Conservation (phyloP, 2,888 invertebrate species). For the Ophion ventricosus region DNA sequence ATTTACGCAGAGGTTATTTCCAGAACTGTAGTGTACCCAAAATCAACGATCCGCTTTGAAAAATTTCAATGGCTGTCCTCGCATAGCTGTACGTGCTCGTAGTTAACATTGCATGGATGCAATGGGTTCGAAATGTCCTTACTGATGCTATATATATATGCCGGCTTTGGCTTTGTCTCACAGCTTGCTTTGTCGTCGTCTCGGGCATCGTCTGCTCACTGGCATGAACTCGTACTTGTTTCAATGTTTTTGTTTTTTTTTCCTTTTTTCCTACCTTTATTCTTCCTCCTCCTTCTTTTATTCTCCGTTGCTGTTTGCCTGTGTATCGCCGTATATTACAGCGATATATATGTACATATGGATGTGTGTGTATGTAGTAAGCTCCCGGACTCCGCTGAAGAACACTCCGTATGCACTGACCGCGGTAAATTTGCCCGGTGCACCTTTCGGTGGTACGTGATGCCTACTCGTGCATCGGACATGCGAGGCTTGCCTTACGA, state of each 20-base stretch:
- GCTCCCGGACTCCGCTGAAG: constrained; percentile 28
- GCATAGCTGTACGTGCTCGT: background rate
- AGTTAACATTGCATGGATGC: background rate
- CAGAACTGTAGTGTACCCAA: background rate
- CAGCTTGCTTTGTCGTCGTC: constrained; percentile 37
- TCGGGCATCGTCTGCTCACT: constrained; percentile 50
- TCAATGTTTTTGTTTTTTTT: constrained; percentile 14
- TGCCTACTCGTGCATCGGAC: constrained; percentile 38
- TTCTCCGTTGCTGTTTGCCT: constrained; percentile 4
- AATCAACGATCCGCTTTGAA: background rate
- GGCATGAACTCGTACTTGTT: constrained; percentile 46
- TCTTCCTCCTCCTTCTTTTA: constrained; percentile 4
- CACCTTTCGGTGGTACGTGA: constrained; percentile 54
- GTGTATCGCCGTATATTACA: constrained; percentile 22
- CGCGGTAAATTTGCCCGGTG: constrained; percentile 49
- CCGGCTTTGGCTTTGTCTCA: constrained; percentile 24
- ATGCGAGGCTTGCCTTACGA: constrained; percentile 15
- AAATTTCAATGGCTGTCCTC: background rate
- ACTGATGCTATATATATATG: constrained; percentile 6
- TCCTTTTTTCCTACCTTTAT: constrained; percentile 10
- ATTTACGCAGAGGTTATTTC: background rate
- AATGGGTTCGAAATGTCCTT: background rate
- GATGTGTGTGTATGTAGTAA: background rate
- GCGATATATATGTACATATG: background rate
- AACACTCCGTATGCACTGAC: constrained; percentile 49